Conservation (phyloP, 2,797 vertebrate genomes). For the Pempheris klunzingeri region DNA sequence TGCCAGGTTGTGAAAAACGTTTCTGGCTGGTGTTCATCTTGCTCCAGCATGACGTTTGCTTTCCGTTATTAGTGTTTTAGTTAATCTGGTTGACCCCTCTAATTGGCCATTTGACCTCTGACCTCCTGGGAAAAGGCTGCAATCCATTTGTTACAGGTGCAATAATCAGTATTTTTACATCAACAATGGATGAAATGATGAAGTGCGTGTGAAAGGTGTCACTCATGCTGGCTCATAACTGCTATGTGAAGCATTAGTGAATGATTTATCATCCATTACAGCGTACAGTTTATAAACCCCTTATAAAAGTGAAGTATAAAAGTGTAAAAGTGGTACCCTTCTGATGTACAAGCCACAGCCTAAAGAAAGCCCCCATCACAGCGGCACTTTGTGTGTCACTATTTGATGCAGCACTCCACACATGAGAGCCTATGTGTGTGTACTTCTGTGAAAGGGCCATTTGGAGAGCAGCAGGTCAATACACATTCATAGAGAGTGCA, state of each 20-base stretch:
- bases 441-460: conserved; percentile 69
- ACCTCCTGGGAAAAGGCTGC: conserved; percentile 27
- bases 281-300: background rate
- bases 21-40: background rate
- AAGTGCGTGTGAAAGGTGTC: background rate
- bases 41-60: background rate
- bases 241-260: background rate
- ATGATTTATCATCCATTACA: background rate
- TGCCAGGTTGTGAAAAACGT: background rate
- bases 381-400: conserved; percentile 50
- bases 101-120: conserved; percentile 35
- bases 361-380: conserved; percentile 49
- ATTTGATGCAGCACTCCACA: conserved; percentile 66
- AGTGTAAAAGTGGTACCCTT: conserved; percentile 3
- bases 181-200: conserved; percentile 23
- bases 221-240: background rate
- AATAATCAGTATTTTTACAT: conserved; percentile 31
- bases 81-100: background rate
- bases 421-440: conserved; percentile 61
- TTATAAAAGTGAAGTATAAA: background rate
- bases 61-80: conserved; percentile 13
- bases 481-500: conserved; percentile 84
- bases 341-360: conserved; percentile 10
- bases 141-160: conserved; percentile 17
- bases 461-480: conserved; percentile 83